phyloP scores from a whole-genome alignment of 2,888 invertebrate genomes.

The Patella pellucida region DNA sequence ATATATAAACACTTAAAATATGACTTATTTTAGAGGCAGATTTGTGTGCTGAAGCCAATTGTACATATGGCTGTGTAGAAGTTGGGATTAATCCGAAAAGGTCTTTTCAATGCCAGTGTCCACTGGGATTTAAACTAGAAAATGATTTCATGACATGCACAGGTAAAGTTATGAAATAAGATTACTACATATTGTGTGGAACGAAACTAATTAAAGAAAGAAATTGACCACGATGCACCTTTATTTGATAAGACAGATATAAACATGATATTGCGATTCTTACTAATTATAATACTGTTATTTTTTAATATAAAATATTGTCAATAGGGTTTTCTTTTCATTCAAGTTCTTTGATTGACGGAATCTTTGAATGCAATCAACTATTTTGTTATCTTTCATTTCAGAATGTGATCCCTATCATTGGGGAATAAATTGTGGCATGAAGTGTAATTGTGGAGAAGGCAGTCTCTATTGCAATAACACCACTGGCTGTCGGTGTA shows the following conservation, averaged over 20 bases:
- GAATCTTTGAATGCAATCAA: too few relatives aligned
- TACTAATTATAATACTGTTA: too few relatives aligned
- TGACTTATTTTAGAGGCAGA: background rate
- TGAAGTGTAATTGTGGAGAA: background rate
- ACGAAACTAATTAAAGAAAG: too few relatives aligned
- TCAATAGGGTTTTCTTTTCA: too few relatives aligned
- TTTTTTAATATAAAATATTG: too few relatives aligned
- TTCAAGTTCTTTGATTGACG: too few relatives aligned
- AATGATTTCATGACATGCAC: background rate
- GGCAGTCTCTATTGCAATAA: background rate
- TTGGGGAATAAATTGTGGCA: conserved; percentile 25
- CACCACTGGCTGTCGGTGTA: background rate
- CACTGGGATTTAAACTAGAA: background rate
- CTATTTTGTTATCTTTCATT: background rate
- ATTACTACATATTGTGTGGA: background rate
- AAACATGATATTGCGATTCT: too few relatives aligned
- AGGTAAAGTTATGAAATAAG: background rate
- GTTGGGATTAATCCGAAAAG: background rate
- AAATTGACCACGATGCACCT: too few relatives aligned
- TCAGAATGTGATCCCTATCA: conserved; percentile 37
- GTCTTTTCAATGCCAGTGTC: background rate
- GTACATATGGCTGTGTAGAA: background rate
- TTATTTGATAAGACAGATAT: too few relatives aligned
- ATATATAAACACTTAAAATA: background rate
- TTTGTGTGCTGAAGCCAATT: background rate